Base-by-base conservation (phyloP, 1,140 invertebrate genomes). In the Sycobia sp. region DNA sequence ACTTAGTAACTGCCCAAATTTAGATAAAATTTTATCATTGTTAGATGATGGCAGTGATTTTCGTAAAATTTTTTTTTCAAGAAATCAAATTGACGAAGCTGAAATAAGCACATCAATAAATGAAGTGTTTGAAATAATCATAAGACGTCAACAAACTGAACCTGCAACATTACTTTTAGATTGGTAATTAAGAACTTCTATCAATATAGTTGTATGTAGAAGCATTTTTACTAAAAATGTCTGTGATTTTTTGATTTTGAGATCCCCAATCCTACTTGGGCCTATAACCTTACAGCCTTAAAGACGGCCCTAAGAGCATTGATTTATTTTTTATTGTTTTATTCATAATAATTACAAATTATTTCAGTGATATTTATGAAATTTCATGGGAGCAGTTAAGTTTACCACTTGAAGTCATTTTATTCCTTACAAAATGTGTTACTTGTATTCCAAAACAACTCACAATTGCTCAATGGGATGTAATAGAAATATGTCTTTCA, bases 401-500 rank as follows among this genome's bases (percentile, higher is more conserved):
- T 61, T 56, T 76, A 38, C 76, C 67, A 54, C 67, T 76, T 49
- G 76, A 84, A 74, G 60, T 81, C 25, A 76, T 84, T 34, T 69
- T 76, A 55, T 71, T 82, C 16, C 67, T 81, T 18, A 73, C 75
- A 4, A 62, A 70, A 66, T 67, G 80, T 22, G 61, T 79, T 2
- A 69, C 54, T 29, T 71, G 63, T 58, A 67, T 74, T 64, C 81
- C 86, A 0, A 68, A 72, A 20, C 73, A 77, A 62, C 67, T 88
- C 20, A 78, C 69, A 14, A 67, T 73, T 10, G 74, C 75, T 50
- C 82, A 86, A 38, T 91, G 89, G 89, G 89, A 91, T 76, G 84
- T 86, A 56, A 82, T 87, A 46, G 76, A 89, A 11, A 85, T 90
- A 68, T 85, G 83, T n/a, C 69, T 88, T 2, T 83, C 84, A 10